Evolutionary conservation across 2,797 vertebrate genomes (phyloP), one percentile per base, ranked within the genome.

Genomic region (Pristis pectinata): DNA sequence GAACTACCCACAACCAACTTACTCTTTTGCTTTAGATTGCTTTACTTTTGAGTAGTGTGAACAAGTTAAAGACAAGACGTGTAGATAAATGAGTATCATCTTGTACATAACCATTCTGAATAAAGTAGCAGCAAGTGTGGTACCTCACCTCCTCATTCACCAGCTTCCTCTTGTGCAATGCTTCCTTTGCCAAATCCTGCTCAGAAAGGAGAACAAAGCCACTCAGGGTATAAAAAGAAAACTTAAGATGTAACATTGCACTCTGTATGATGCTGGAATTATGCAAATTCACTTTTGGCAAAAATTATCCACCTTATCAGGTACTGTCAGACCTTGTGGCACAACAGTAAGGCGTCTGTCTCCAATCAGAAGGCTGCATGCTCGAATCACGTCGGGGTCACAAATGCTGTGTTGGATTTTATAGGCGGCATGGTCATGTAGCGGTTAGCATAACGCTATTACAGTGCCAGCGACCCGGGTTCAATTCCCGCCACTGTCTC

Each of bases 121-220:
- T 0, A 53, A 44, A 70, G 34, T 15, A 85, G 59, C 64, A 19
- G 13, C 17, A 56, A 19, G 34, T 24, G 8, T 41, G 17, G 3
- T 0, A 59, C 30, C 96, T 95, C 94, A 99, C 98, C 98, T 99
- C 98, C 0, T 61, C 97, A 95, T 98, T 97, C 15, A 99, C 98
- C 96, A 98, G 96, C 96, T 97, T 98, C 95, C 98, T 94, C 95
- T 98, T 97, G 94, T 98, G 98, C 24, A 99, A 97, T 0, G 97
- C 97, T 92, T 99, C 98, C 96, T 98, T 99, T 34, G 98, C 98
- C 0, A 97, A 97, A 0, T 99, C 98, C 98, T 99, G 95, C 41
- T 7, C 72, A 80, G 70, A 77, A 17, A 13, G 22, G 82, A 76
- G 59, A 94, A 44, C 72, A 0, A 7, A 19, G 11, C 2, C 41